Percentiles rank a stretch among this genome's conserved stretches.
phyloP scores from a whole-genome alignment of 2,797 vertebrate genomes.

The Hemibagrus guttatus region DNA sequence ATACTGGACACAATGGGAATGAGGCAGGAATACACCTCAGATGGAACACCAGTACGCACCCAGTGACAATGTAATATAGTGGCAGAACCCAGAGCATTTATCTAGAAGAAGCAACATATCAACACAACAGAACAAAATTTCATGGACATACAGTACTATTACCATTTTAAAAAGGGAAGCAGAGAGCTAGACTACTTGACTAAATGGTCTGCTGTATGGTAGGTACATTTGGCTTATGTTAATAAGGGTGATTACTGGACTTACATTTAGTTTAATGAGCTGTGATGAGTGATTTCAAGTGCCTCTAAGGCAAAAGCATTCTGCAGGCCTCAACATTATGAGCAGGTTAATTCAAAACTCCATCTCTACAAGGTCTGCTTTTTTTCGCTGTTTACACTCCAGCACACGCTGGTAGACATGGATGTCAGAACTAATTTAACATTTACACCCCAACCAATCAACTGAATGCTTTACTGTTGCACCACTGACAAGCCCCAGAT shows the following conservation, averaged over 20 bases:
- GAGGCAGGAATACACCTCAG: neutral
- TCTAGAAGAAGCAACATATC: neutral
- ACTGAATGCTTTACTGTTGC: neutral
- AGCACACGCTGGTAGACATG: neutral
- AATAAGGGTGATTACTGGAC: conserved; percentile 21
- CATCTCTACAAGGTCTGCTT: conserved; percentile 5
- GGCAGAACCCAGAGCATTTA: neutral
- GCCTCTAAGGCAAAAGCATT: neutral
- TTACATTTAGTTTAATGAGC: conserved; percentile 6
- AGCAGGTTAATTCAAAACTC: neutral
- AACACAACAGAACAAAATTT: neutral
- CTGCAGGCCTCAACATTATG: neutral
- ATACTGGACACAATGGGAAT: neutral
- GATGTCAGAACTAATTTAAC: neutral
- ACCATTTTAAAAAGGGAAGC: neutral
- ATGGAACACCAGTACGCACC: neutral
- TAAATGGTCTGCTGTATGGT: neutral
- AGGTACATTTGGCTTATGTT: conserved; percentile 20
- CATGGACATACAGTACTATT: neutral
- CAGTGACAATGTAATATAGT: neutral
- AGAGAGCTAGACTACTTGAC: neutral
- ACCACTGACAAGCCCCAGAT: neutral
- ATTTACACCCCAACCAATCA: neutral
- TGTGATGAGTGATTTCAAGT: conserved; percentile 21
- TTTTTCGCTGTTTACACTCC: neutral